Base-by-base conservation (phyloP, 2,113 vertebrate genomes). In the Sorex araneus region DNA sequence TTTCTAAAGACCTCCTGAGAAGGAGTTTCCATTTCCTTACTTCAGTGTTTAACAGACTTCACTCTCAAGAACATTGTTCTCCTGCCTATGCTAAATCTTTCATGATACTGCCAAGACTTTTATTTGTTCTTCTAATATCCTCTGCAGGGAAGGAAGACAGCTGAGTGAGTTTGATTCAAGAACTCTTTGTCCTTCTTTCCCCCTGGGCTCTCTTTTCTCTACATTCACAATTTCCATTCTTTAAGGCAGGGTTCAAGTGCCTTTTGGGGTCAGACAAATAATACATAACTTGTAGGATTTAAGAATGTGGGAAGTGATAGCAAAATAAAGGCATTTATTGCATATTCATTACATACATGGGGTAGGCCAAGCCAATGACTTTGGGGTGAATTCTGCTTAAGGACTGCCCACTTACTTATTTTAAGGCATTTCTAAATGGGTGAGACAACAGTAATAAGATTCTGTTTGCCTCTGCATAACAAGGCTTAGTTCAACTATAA, bases 1-100 rank as follows among this genome's bases (percentile, higher is more conserved):
- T 87, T 94, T 86, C 84, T 77, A 67, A 94, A 95, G 94, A 94
- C 96, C 97, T 97, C 96, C 96, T 71, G 92, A 95, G 95, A 82
- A 95, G 95, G 90, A 94, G 93, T 97, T 96, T 96, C 92, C 96
- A 87, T 71, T 93, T 93, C 81, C 94, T 81, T 78, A 34, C 80
- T 84, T 89, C 28, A 50, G 92, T 76, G 50, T 87, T 95, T 91
- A 89, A 87, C 64, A 95, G 34, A 79, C 70, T 94, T 94, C 86
- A 78, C 60, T 90, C 85, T 93, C 80, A 54, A 86, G 69, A 84
- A 63, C 32, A 84, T 32, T 23, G 45, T 76, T 88, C 82, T 80
- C 73, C 73, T 74, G 78, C 73, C 45, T 76, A n/a, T 57, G 34
- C 70, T 87, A 95, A 93, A 87, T 87, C 80, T 92, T 95, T 92